A percentile compares a stretch with the other conserved stretches of the same genome.
phyloP scores from a whole-genome alignment of 2,113 vertebrate species.

The Columba livia region DNA sequence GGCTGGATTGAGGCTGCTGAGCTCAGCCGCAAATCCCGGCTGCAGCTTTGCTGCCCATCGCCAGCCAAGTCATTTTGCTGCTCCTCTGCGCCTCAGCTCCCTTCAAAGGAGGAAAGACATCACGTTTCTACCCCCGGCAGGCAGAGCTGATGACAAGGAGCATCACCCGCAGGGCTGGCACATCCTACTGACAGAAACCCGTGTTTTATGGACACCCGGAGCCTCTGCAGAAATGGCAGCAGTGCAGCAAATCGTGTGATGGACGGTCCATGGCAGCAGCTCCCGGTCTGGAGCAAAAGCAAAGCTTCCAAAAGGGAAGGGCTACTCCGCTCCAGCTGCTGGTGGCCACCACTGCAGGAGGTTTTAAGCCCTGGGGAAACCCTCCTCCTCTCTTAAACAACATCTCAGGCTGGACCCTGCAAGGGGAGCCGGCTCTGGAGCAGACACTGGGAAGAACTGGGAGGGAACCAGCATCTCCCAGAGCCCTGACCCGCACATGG shows the following conservation, averaged over 20 bases:
- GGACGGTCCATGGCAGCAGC: background rate
- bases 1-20: background rate
- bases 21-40: background rate
- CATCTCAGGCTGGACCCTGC: background rate
- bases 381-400: background rate
- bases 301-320: background rate
- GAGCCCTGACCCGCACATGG: fast-evolving
- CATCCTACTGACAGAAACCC: fast-evolving
- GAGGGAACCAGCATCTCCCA: background rate
- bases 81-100: background rate
- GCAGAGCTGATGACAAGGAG: background rate
- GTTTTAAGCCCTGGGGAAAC: background rate
- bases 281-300: background rate
- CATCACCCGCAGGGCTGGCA: fast-evolving
- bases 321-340: fast-evolving
- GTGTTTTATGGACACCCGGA: fast-evolving
- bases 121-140: fast-evolving
- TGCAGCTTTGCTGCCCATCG: background rate
- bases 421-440: background rate
- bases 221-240: background rate
- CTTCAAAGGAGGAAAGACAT: no score
- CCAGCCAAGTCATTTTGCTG: background rate
- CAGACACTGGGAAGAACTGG: fast-evolving
- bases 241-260: background rate
- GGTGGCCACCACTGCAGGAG: fast-evolving